A percentile compares a stretch with the other conserved stretches of the same genome.
Evolutionary conservation across 2,888 invertebrate genomes (phyloP).

Genomic region (Mesochorus sp.): DNA sequence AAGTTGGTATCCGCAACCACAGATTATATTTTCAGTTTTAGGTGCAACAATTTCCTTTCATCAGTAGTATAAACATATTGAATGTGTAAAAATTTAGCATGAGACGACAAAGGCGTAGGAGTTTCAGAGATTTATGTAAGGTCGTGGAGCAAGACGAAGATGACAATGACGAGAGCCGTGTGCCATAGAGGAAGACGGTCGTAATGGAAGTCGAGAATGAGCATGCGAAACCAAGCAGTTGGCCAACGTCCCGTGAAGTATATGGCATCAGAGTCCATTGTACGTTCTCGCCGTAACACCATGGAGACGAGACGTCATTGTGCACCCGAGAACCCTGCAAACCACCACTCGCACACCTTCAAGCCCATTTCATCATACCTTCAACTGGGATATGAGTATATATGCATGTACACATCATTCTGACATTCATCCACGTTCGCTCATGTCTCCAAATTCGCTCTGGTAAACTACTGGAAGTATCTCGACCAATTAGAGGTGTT

Average conservation of each 20-base stretch:
- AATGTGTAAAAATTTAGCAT: background rate
- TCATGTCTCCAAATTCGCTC: background rate
- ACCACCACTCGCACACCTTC: conserved; percentile 6
- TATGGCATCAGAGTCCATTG: conserved; percentile 73
- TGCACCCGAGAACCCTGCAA: conserved; percentile 54
- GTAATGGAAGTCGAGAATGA: conserved; percentile 27
- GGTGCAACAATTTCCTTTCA: conserved; percentile 13
- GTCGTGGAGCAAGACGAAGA: conserved; percentile 6
- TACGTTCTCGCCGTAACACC: conserved; percentile 64
- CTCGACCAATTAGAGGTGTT: conserved; percentile 30
- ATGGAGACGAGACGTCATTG: conserved; percentile 67
- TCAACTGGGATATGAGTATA: no score
- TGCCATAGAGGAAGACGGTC: background rate
- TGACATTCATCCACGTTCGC: background rate
- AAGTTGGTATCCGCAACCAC: no score
- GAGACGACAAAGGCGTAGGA: conserved; percentile 28
- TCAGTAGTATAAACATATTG: conserved; percentile 38
- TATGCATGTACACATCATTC: background rate
- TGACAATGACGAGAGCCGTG: conserved; percentile 22
- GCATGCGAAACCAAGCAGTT: conserved; percentile 42
- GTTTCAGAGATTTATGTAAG: conserved; percentile 46
- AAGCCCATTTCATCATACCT: conserved; percentile 10
- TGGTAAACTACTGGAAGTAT: conserved; percentile 14
- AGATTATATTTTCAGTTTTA: background rate
- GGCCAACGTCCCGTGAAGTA: conserved; percentile 61